Evolutionary conservation across 2,888 invertebrate species (phyloP).

Genomic region (Agapostemon virescens): DNA sequence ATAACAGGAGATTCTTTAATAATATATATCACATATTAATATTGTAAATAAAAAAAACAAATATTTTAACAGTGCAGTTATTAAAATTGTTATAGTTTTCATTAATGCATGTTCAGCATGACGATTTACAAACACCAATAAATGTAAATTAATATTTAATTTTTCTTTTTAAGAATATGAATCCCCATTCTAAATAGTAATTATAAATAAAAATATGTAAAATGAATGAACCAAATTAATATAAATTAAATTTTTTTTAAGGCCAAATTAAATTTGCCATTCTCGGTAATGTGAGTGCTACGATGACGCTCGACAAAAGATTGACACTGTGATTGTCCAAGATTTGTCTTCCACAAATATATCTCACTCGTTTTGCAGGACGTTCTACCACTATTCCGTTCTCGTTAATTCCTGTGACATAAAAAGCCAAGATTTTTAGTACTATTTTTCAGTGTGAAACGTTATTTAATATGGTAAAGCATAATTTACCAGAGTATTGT

Average conservation of each 20-base stretch:
- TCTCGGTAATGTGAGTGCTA: constrained; percentile 87
- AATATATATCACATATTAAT: constrained; percentile 26
- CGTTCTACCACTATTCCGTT: constrained; percentile 87
- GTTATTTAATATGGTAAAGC: not conserved
- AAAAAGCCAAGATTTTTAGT: constrained; percentile 7
- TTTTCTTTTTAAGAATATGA: not conserved
- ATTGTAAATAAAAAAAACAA: constrained; percentile 26
- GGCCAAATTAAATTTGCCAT: constrained; percentile 84
- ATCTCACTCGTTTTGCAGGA: constrained; percentile 86
- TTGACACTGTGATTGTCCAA: constrained; percentile 95
- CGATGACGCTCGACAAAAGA: constrained; percentile 89
- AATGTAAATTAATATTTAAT: not conserved
- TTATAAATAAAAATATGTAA: constrained; percentile 6
- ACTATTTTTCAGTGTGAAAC: not conserved
- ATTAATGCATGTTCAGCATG: constrained; percentile 24
- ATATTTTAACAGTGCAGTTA: constrained; percentile 22
- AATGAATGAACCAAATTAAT: not conserved
- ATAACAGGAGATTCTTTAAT: constrained; percentile 1
- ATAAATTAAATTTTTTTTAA: constrained; percentile 23
- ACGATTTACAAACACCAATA: constrained; percentile 18
- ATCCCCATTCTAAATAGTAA: constrained; percentile 6
- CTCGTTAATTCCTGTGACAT: constrained; percentile 85
- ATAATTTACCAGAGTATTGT: constrained; percentile 89
- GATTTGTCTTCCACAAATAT: constrained; percentile 88
- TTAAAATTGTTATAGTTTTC: constrained; percentile 14